A percentile compares a stretch with the other conserved stretches of the same genome.
Conservation (phyloP, 2,888 invertebrate genomes). For the Cosmia pyralina region DNA sequence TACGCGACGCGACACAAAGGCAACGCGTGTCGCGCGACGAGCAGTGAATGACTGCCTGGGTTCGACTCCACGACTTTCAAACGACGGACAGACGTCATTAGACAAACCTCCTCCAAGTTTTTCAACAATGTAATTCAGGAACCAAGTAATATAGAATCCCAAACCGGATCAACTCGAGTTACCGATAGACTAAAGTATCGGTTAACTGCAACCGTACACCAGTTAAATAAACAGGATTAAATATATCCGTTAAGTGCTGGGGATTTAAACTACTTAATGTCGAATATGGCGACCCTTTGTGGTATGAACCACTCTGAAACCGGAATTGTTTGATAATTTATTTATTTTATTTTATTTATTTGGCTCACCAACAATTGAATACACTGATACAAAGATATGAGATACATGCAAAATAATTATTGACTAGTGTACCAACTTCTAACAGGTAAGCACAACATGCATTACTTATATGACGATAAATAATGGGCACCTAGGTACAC, state of each 20-base stretch:
- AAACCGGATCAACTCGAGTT: conserved; percentile 28
- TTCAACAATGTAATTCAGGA: neutral
- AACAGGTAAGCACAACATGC: too few relatives aligned
- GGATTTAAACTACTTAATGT: conserved; percentile 56
- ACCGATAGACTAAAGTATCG: conserved; percentile 38
- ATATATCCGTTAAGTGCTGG: conserved; percentile 46
- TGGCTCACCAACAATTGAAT: too few relatives aligned
- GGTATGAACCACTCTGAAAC: neutral
- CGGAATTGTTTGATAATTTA: neutral
- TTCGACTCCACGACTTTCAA: neutral
- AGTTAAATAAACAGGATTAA: conserved; percentile 52
- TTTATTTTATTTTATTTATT: too few relatives aligned
- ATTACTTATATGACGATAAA: too few relatives aligned
- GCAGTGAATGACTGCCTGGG: neutral
- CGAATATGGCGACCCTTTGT: conserved; percentile 13
- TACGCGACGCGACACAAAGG: too few relatives aligned
- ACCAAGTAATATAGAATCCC: neutral
- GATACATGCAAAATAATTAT: too few relatives aligned
- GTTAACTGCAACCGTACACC: conserved; percentile 35
- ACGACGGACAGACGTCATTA: neutral
- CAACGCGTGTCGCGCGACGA: too few relatives aligned
- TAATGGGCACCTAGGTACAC: too few relatives aligned
- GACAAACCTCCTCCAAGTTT: too few relatives aligned
- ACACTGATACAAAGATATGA: too few relatives aligned
- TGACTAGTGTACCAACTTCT: too few relatives aligned